phyloP scores from a whole-genome alignment of 2,888 invertebrate species.

The Coecobrya sp. region DNA sequence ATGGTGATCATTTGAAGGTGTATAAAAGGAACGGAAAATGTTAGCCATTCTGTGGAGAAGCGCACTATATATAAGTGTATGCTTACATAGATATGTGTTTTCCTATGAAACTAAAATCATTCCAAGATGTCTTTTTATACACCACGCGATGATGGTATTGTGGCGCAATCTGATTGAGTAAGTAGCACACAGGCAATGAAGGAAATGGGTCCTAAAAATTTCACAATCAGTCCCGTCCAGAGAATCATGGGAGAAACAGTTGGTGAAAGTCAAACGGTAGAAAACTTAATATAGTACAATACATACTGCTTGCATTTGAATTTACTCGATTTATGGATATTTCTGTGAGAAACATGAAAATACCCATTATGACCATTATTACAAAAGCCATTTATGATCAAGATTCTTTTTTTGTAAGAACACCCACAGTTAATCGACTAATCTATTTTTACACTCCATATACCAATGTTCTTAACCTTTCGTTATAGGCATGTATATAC shows the following conservation, averaged over 20 bases:
- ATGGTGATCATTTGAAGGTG: neutral
- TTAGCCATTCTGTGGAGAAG: neutral
- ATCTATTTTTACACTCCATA: neutral
- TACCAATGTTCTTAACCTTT: too few relatives aligned
- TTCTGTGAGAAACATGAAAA: neutral
- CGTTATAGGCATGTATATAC: too few relatives aligned
- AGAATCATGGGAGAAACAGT: neutral
- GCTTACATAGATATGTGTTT: neutral
- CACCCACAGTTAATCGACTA: neutral
- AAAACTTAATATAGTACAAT: neutral
- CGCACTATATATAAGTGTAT: neutral
- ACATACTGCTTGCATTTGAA: neutral
- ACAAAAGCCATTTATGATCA: too few relatives aligned
- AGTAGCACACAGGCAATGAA: neutral
- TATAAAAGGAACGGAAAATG: neutral
- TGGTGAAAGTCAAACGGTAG: neutral
- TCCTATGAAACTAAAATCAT: neutral
- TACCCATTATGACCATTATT: neutral
- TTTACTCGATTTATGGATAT: neutral
- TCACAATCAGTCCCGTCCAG: too few relatives aligned
- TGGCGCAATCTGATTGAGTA: slow-evolving; percentile 36
- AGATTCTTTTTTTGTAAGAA: neutral
- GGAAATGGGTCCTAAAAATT: neutral
- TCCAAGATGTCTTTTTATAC: slow-evolving; percentile 10
- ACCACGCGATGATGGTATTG: neutral